Conservation (phyloP, 2,888 invertebrate species). For the Lithophane semibrunnea region DNA sequence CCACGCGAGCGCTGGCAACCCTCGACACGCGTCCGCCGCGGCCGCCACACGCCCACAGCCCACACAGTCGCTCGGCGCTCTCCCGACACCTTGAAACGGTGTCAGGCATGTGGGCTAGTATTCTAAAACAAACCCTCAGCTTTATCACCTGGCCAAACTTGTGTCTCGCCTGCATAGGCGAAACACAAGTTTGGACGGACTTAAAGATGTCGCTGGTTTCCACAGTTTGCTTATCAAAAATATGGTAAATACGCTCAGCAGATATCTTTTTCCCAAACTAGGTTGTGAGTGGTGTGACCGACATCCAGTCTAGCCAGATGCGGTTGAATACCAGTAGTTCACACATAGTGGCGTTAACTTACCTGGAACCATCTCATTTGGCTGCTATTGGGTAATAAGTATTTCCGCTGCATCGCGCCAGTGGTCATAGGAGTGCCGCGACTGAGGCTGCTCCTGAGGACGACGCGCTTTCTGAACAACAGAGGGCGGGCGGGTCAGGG, state of each 20-base stretch:
- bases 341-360: background rate
- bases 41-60: too few relatives aligned
- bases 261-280: background rate
- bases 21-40: background rate
- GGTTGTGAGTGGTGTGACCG: background rate
- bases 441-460: background rate
- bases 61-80: background rate
- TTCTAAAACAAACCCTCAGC: background rate
- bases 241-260: background rate
- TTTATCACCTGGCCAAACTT: background rate
- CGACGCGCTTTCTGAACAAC: background rate
- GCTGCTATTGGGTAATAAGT: background rate
- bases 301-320: background rate
- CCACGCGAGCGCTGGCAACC: constrained; percentile 13
- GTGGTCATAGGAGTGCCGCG: background rate
- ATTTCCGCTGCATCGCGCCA: background rate
- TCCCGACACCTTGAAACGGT: too few relatives aligned
- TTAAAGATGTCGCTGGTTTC: background rate
- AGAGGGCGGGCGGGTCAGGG: too few relatives aligned
- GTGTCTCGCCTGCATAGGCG: background rate
- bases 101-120: background rate
- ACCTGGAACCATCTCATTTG: background rate
- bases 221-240: background rate
- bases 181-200: background rate
- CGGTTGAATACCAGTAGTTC: too few relatives aligned